These are phyloP conservation scores for Drosophila elegans DNA, from an alignment of 1,140 invertebrate genomes.

Conservation along the genomic window DNA sequence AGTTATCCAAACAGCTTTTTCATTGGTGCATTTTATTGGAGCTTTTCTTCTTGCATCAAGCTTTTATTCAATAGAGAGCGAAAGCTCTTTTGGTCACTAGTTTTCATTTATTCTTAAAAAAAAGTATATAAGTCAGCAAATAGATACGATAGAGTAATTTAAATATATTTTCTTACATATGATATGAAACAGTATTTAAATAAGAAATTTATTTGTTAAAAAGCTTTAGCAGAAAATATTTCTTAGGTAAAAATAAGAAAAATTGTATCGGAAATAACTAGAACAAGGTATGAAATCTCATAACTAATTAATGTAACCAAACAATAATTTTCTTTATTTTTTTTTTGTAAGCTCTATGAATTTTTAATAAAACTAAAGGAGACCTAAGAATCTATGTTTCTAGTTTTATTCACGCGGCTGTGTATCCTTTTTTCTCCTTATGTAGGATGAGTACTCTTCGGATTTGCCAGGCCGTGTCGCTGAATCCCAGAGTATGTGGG, in stretches of 20 bases:
- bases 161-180: not conserved
- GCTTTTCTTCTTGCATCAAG: constrained; percentile 33
- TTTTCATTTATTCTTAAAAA: constrained; percentile 10
- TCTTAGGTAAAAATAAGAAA: no score
- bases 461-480: constrained; percentile 61
- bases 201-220: no score
- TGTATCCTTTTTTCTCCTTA: not conserved
- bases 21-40: constrained; percentile 34
- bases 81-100: not conserved
- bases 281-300: no score
- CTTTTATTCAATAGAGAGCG: constrained; percentile 5
- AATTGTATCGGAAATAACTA: no score
- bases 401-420: no score
- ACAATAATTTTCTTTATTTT: not conserved
- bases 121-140: not conserved
- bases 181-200: no score
- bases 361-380: no score
- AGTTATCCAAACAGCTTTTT: constrained; percentile 33
- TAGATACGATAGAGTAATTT: no score
- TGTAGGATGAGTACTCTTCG: constrained; percentile 52
- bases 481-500: constrained; percentile 46
- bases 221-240: no score
- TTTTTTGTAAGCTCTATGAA: no score
- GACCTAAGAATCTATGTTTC: no score
- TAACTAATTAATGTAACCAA: no score